These are phyloP conservation scores for Jordanella pulchra DNA, from an alignment of 2,797 vertebrate species.

Conservation along the genomic window DNA sequence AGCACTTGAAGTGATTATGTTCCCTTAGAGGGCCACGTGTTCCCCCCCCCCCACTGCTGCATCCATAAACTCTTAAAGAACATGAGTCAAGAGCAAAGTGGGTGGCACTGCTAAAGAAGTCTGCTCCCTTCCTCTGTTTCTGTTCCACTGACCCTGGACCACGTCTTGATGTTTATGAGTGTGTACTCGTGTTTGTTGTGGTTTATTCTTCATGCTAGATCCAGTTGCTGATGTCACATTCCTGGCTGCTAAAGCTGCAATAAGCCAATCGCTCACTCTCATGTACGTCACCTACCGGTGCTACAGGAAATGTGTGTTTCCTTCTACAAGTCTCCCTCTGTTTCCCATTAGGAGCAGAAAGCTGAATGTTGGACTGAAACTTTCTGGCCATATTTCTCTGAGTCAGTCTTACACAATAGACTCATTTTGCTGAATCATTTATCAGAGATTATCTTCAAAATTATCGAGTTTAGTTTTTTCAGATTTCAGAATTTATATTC, in stretches of 20 bases:
- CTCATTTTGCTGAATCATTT: slow-evolving; percentile 14
- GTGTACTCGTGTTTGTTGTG: slow-evolving; percentile 40
- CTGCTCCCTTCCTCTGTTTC: slow-evolving; percentile 45
- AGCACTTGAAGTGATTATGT: slow-evolving; percentile 27
- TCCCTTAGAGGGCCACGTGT: slow-evolving; percentile 21
- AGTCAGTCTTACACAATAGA: slow-evolving; percentile 26
- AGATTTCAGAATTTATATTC: background rate
- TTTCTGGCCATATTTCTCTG: slow-evolving; percentile 28
- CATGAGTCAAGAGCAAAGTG: slow-evolving; percentile 28
- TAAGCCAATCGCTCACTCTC: slow-evolving; percentile 35
- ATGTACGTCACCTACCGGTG: slow-evolving; percentile 56
- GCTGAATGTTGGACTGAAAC: slow-evolving; percentile 40
- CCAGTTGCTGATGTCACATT: slow-evolving; percentile 68
- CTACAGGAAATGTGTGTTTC: slow-evolving; percentile 73
- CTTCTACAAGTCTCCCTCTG: slow-evolving; percentile 64
- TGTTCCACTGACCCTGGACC: slow-evolving; percentile 40
- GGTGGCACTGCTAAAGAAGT: slow-evolving; percentile 39
- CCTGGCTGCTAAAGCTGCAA: slow-evolving; percentile 40
- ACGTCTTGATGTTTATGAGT: slow-evolving; percentile 27
- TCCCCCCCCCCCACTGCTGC: slow-evolving; percentile 1
- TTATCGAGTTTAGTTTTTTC: background rate
- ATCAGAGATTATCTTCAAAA: background rate
- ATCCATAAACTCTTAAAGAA: slow-evolving; percentile 29
- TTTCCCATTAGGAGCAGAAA: slow-evolving; percentile 67
- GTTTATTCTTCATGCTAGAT: slow-evolving; percentile 36